Evolutionary conservation across 2,888 invertebrate genomes (phyloP), one percentile per base, ranked within the genome.

Genomic region (Stictocephala bisonia): DNA sequence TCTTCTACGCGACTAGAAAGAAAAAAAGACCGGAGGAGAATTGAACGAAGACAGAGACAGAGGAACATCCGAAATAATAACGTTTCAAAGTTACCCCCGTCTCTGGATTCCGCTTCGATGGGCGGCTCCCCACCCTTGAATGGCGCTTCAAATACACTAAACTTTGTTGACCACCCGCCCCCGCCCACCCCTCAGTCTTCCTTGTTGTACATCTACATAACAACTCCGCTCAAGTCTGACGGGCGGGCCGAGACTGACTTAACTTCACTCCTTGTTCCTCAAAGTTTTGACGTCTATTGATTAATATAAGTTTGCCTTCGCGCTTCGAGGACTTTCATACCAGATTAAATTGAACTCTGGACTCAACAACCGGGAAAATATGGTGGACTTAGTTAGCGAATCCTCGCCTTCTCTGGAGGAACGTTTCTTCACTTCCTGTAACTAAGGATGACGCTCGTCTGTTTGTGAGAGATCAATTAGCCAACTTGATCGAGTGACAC

Each of bases 31-130:
- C 22, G 53, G 56, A 56, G 56, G 70, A 26, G 41, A 44, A 70
- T 27, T n/a, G 70, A 41, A 64, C 66, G 53, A 73, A 20, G 56
- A 64, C 27, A 51, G 58, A 60, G 51, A 60, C n/a, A 35, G 69
- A 73, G 35, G 71, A 48, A 44, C 50, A 71, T 50, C 60, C 64
- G 64, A 71, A 71, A 71, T 71, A 71, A 71, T 71, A 71, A 71
- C 71, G 71, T 71, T 64, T 71, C 71, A 20, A 50, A 71, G 71
- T 71, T 71, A 41, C 56, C 70, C 70, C 56, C 53, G 26, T 70
- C 70, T 70, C 60, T 35, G 31, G 29, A 22, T 15, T 29, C 48
- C 51, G 68, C 68, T 68, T 29, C 51, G 68, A 18, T 40, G 68
- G 18, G 22, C 35, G 22, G 50, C 51, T 68, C 68, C 68, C 50